These are phyloP conservation scores for Mus spicilegus DNA, from an alignment of 2,113 vertebrate genomes.

Conservation along the genomic window DNA sequence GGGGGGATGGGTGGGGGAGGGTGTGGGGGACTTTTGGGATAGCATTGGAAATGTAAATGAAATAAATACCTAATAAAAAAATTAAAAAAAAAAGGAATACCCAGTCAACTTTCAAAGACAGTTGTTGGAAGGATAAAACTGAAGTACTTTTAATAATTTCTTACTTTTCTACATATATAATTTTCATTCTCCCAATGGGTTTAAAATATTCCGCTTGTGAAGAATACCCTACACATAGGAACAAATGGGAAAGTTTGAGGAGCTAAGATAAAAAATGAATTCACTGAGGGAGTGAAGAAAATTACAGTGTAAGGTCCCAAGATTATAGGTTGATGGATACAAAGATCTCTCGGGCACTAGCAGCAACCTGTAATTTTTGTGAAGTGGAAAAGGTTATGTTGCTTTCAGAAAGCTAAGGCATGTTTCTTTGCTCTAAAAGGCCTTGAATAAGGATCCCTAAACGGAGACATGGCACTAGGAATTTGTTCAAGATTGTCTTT, in stretches of 20 bases:
- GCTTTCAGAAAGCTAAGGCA: conserved; percentile 5
- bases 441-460: neutral
- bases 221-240: neutral
- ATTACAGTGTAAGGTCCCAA: conserved; percentile 20
- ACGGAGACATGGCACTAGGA: neutral
- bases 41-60: too few relatives aligned
- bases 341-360: neutral
- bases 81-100: neutral
- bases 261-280: conserved; percentile 37
- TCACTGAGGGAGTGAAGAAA: neutral
- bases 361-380: conserved; percentile 49
- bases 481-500: conserved; percentile 44
- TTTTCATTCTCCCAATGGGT: neutral
- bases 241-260: neutral
- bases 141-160: neutral
- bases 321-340: conserved; percentile 57
- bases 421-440: neutral
- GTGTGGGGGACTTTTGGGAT: too few relatives aligned
- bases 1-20: too few relatives aligned
- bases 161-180: neutral
- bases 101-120: neutral
- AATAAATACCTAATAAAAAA: too few relatives aligned
- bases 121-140: neutral
- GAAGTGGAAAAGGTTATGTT: conserved; percentile 24
- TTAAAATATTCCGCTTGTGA: neutral